Evolutionary conservation across 2,888 invertebrate species (phyloP), one percentile per base, ranked within the genome.

Genomic region (Geophilus truncorum): DNA sequence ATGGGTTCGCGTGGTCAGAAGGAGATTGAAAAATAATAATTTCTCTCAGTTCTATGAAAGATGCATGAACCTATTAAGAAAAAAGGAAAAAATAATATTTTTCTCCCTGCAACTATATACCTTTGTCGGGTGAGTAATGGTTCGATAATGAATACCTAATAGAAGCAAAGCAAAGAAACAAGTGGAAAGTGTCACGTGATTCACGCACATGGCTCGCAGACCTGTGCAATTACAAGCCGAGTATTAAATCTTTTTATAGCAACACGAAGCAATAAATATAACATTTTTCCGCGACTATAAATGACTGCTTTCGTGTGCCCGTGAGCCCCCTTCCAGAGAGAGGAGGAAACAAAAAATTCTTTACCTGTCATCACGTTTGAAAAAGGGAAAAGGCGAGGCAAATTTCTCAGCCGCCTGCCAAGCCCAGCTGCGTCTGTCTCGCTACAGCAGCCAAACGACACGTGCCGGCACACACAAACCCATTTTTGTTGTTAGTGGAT

Each of bases 351-450:
- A 70, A 70, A 70, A 28, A 70, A 70, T 70, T 70, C 70, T 23
- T 70, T 25, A 70, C 70, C 70, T 70, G 70, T 70, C 70, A 70
- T 70, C 70, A 70, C 70, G 70, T 70, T 70, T 10, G 70, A 70
- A 70, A 70, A 70, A 70, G 70, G n/a, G 70, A 23, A 70, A 28
- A 70, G 70, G 70, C 70, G 70, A 70, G 70, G 25, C 23, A 70
- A 70, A 28, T 70, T 70, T 28, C 28, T 28, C 28, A 28, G 28
- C 28, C 70, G 70, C 70, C 70, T 70, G 70, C 70, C 70, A 70
- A 70, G 70, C 70, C 70, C 70, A 70, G 70, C 70, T 70, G 70
- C 70, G 25, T 28, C 28, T 70, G 70, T 70, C 28, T 70, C 70
- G 70, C 70, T 70, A 28, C 70, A 70, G 25, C 70, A 70, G 28